phyloP scores from a whole-genome alignment of 2,113 vertebrate genomes.

The Taurulus bubalis region DNA sequence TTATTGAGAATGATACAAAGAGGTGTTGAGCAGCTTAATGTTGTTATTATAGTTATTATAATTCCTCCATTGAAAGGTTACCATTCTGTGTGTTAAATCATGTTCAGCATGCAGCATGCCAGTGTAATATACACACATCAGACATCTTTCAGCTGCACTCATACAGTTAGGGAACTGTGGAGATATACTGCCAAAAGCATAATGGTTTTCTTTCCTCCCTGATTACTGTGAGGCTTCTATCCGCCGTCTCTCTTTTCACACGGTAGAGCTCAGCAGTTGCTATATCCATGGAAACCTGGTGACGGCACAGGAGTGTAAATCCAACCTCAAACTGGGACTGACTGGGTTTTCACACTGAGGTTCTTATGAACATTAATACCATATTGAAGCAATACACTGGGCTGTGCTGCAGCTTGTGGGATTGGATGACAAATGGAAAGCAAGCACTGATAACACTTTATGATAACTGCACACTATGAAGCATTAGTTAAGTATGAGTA shows the following conservation, averaged over 20 bases:
- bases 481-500: too few relatives aligned
- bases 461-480: too few relatives aligned
- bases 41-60: too few relatives aligned
- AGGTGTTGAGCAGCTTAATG: neutral
- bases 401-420: neutral
- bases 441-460: too few relatives aligned
- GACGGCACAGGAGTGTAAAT: slow-evolving; percentile 16
- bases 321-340: slow-evolving; percentile 29
- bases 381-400: neutral
- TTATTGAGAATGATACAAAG: neutral
- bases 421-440: neutral
- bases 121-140: neutral
- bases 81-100: neutral
- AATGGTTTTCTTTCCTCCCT: neutral
- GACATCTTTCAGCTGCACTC: neutral
- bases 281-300: slow-evolving; percentile 53
- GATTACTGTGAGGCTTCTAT: neutral
- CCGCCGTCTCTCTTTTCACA: neutral
- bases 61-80: neutral
- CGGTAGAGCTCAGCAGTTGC: too few relatives aligned
- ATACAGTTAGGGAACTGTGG: neutral
- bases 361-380: neutral
- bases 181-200: neutral
- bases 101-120: neutral
- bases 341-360: slow-evolving; percentile 4